Base-by-base conservation (phyloP, 30 jellyfish, hydroid and myxozoan species). In the Cassiopea andromeda region DNA sequence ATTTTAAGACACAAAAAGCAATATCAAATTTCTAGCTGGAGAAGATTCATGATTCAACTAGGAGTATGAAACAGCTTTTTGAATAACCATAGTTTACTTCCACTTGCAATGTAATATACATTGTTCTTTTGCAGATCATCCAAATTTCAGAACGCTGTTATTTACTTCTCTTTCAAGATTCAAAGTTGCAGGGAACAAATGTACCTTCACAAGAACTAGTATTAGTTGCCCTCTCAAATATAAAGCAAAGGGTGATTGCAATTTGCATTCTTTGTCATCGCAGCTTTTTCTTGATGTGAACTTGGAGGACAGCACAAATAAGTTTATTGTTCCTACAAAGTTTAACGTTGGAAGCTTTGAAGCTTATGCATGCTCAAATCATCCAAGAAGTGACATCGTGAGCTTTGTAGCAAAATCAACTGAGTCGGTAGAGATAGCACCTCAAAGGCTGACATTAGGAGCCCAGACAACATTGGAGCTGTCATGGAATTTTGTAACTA, bases 401-500 rank as follows among this genome's bases (percentile, higher is more conserved):
- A 54, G 60, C 7, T 84, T 84, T 66, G 38, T 46, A 60, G 85
- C 79, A 7, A 69, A n/a, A 44, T 58, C 85, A 17, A 19, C 70
- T 5, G 92, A 84, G 47, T 84, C 92, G 45, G 47, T 70, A 46
- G 92, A 84, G 48, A 46, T 84, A 1, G 66, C 46, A 45, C 92
- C 92, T 19, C 81, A 54, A 50, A 59, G 48, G 18, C 49, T 84
- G 50, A 84, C 92, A 13, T 59, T 84, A 1, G 92, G 82, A 16
- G 60, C 67, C 16, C 81, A 44, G n/a, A 84, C 77, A 69, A 12
- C 38, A 4, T 61, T 84, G 60, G 2, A 38, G 1, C 43, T 75
- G 18, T 46, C 60, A 45, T 84, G 92, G 92, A 69, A 46, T 15
- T 19, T 48, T 38, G 73, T 44, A 45, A 57, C 47, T 13, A 48